Base-by-base conservation (phyloP, 2,797 vertebrate genomes). In the Eospalax fontanierii region DNA sequence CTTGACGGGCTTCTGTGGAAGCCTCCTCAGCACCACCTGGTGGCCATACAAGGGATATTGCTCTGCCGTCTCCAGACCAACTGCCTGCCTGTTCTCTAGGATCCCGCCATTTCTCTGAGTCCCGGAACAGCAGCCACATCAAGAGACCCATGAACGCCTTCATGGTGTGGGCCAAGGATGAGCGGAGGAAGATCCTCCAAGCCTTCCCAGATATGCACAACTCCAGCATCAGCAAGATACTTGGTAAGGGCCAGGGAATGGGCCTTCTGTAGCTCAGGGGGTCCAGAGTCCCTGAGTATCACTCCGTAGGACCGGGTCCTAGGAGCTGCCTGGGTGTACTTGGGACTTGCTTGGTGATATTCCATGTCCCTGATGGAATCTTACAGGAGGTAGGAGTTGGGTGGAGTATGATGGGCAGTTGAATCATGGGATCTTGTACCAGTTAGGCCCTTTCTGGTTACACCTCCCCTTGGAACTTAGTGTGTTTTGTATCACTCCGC, bases 201-300 rank as follows among this genome's bases (percentile, higher is more conserved):
- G 99, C 99, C 2, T 99, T 99, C 98, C 99, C 99, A 0, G 99
- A 99, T 98, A 99, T 99, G 99, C 99, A 99, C 98, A 99, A 99
- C 98, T 99, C 99, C 97, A 99, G 99, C 98, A 99, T 99, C 99
- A 99, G 99, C 99, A 99, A 99, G 98, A 99, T 99, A 97, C 98
- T 99, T 35, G 99, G 99, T 99, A 96, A 99, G 99, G 28, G 33
- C 71, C 59, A 0, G 4, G 0, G 6, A 12, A 6, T 2, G 8
- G 40, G 78, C 11, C 6, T 30, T 68, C 28, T 0, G 15, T 15
- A 46, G 85, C 2, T 6, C 21, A 22, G 3, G 3, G 43, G 33
- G 5, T 54, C 6, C 65, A 30, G 1, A 19, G 7, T 30, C 40
- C 54, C 1, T 12, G 78, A 30, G n/a, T 38, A 0, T 0, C 1